Evolutionary conservation across 2,797 vertebrate species (phyloP), one percentile per base, ranked within the genome.

Genomic region (Brachymystax lenok): DNA sequence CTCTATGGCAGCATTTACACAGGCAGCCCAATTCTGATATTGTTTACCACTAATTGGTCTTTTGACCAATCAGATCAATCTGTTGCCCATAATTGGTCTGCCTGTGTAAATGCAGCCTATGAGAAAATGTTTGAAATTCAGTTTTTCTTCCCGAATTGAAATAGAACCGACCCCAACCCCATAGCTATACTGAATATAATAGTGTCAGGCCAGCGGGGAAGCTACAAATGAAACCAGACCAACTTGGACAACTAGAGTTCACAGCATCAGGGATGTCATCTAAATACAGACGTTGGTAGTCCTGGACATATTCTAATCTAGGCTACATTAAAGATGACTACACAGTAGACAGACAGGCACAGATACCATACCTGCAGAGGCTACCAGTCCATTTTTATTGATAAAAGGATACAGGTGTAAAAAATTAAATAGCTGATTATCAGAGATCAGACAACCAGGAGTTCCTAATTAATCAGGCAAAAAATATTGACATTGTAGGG

Each of bases 381-480:
- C 56, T 61, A 21, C 19, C 6, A n/a, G n/a, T 24, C 56, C 56
- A 61, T 5, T 61, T 61, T n/a, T 6, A 61, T 61, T 61, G 19
- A 61, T 61, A n/a, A 61, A 61, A 61, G 40, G 40, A 61, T n/a
- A 61, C n/a, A 61, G 56, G n/a, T 61, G 56, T n/a, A 61, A 61
- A 0, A 61, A 6, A 61, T 61, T 3, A 46, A 3, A 46, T 46
- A 12, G 56, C n/a, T 21, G 6, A 61, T 61, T 61, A 61, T 61
- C 56, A 59, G 8, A 59, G n/a, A 59, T 21, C 56, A 61, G n/a
- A 61, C 19, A 56, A n/a, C 17, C 17, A n/a, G 40, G 40, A 46
- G 16, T 61, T 61, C 56, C n/a, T 21, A n/a, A n/a, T 46, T n/a
- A 61, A 21, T 59, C n/a, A 59, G n/a, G 54, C 5, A 61, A 61